Percentiles rank a stretch among this genome's conserved stretches.
phyloP scores from a whole-genome alignment of 2,113 vertebrate genomes.

The Polyodon spathula region DNA sequence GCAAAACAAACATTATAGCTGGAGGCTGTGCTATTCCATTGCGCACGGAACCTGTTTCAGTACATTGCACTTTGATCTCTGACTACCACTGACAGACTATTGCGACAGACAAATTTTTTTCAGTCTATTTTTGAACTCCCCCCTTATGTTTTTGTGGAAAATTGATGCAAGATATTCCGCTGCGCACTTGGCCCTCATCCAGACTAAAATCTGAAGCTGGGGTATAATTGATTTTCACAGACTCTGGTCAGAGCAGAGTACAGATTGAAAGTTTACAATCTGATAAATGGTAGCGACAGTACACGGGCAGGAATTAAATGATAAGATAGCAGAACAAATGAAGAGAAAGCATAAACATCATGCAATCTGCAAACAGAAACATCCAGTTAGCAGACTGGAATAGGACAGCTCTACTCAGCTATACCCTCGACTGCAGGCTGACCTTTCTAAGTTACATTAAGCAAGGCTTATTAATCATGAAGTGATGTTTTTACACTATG shows the following conservation, averaged over 20 bases:
- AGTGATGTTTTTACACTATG: slow-evolving; percentile 28
- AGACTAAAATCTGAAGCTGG: slow-evolving; percentile 39
- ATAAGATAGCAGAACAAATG: not conserved
- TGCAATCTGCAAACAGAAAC: not conserved
- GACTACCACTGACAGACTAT: slow-evolving; percentile 17
- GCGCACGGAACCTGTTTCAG: slow-evolving; percentile 20
- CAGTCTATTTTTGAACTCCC: slow-evolving; percentile 26
- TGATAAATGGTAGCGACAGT: slow-evolving; percentile 41
- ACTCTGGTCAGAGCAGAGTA: slow-evolving; percentile 37
- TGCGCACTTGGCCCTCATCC: slow-evolving; percentile 32
- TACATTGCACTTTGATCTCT: slow-evolving; percentile 18
- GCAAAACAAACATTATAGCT: not conserved
- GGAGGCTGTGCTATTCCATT: slow-evolving; percentile 5
- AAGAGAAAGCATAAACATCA: slow-evolving; percentile 27
- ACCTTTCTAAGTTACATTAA: not conserved
- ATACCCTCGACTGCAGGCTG: too few relatives aligned
- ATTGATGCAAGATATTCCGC: slow-evolving; percentile 31
- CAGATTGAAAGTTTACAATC: slow-evolving; percentile 28
- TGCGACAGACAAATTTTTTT: slow-evolving; percentile 21
- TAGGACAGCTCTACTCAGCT: too few relatives aligned
- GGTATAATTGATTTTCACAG: slow-evolving; percentile 49
- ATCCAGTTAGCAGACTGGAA: slow-evolving; percentile 9
- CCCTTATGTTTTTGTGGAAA: slow-evolving; percentile 15
- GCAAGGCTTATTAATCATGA: slow-evolving; percentile 5
- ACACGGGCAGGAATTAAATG: slow-evolving; percentile 21